Base-by-base conservation (phyloP, 2,113 vertebrate species). In the Clarias magur region DNA sequence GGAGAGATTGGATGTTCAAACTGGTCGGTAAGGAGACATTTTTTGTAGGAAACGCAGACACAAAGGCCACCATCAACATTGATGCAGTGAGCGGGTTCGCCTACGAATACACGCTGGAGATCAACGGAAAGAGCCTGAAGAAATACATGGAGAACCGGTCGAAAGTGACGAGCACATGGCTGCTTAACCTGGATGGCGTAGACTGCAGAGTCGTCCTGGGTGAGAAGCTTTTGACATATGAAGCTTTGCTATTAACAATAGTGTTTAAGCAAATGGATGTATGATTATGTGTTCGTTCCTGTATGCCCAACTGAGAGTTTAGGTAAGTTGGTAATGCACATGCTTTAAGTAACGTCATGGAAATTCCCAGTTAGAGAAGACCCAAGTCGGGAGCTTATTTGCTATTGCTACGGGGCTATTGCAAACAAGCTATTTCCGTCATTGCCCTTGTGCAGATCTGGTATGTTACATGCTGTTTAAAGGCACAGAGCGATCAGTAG, bases 1-100 rank as follows among this genome's bases (percentile, higher is more conserved):
- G 97, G 85, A 97, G 95, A 91, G 97, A 99, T 84, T 99, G 98
- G 98, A 99, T 99, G 98, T 99, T 99, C 93, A 99, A 99, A 89
- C 93, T 99, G 80, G 98, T 99, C 83, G 98, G 98, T 88, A 99
- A 98, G 94, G 98, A 99, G 92, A 96, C 97, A 0, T 99, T 99
- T 92, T 92, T 42, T 2, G 97, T 99, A 90, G 98, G 98, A 87
- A 94, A 94, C 62, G 86, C 96, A 1, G 95, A 96, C 88, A 97
- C 96, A 27, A 99, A 98, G 93, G 98, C 98, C 54, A 96, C 97
- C 83, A 99, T 99, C 92, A 99, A 97, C 91, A 99, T 99, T 13
- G 98, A 99, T 83, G 97, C 98, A 0, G 93, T 99, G 88, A 94
- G 97, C 80, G 97, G 97, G 4, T 99, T 99, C 89, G 97, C 97